These are phyloP conservation scores for Andrena dorsata DNA, from an alignment of 2,888 invertebrate genomes.

Conservation along the genomic window DNA sequence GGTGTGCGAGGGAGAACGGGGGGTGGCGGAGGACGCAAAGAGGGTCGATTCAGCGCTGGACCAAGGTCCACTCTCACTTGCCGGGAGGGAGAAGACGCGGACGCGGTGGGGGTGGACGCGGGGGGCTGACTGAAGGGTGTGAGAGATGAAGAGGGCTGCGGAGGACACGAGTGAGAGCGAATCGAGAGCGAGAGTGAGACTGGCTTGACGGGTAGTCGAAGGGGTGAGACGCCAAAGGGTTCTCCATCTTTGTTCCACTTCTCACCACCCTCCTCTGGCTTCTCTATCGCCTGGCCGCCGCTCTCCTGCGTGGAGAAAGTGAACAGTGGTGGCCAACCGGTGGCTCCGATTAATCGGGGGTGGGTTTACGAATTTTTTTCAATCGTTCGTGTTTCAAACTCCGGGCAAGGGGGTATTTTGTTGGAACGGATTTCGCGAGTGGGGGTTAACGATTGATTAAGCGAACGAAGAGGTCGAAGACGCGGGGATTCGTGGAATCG, in stretches of 20 bases:
- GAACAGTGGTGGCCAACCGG: constrained; percentile 82
- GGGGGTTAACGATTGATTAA: background rate
- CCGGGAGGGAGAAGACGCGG: constrained; percentile 70
- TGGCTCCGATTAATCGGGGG: background rate
- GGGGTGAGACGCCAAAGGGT: constrained; percentile 83
- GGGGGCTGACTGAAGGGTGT: constrained; percentile 63
- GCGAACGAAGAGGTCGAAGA: background rate
- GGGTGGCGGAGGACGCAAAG: constrained; percentile 75
- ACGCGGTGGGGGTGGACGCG: constrained; percentile 62
- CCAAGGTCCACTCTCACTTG: constrained; percentile 84
- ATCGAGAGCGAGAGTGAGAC: constrained; percentile 83
- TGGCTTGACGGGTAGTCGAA: constrained; percentile 75
- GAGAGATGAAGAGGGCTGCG: constrained; percentile 65
- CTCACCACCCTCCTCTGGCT: constrained; percentile 21
- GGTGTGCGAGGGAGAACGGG: constrained; percentile 56
- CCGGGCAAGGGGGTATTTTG: background rate
- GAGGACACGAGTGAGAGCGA: constrained; percentile 78
- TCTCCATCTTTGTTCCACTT: constrained; percentile 68
- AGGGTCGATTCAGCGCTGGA: constrained; percentile 84
- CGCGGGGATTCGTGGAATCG: background rate
- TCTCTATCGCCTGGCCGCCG: constrained; percentile 68
- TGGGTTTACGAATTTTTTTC: constrained; percentile 1
- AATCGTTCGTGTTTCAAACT: background rate
- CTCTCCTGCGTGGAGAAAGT: constrained; percentile 79
- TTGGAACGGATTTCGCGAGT: too few relatives aligned